These are phyloP conservation scores for Molossus alvarezi DNA, from an alignment of 2,797 vertebrate genomes.

Conservation along the genomic window DNA sequence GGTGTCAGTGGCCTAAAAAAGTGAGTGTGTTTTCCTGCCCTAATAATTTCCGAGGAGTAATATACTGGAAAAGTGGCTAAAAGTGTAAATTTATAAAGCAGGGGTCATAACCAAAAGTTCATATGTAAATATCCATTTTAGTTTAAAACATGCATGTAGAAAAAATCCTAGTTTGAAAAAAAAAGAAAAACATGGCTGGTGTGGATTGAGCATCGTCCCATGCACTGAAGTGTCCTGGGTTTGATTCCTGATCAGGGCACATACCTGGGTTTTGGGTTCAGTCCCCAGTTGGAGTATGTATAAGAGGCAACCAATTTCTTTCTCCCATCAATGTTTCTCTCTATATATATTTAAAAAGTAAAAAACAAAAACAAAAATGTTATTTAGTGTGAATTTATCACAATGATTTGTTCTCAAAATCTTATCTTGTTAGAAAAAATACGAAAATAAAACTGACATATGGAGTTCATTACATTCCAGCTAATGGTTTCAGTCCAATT, in stretches of 20 bases:
- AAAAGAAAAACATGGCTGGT: conserved; percentile 57
- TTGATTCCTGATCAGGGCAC: background rate
- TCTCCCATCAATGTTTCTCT: background rate
- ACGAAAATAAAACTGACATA: conserved; percentile 83
- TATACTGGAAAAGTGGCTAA: background rate
- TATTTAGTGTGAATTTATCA: conserved; percentile 80
- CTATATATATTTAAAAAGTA: background rate
- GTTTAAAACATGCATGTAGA: conserved; percentile 77
- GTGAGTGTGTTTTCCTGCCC: conserved; percentile 10
- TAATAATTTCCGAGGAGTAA: conserved; percentile 40
- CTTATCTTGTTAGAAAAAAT: conserved; percentile 44
- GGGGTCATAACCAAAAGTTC: conserved; percentile 70
- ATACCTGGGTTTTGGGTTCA: background rate
- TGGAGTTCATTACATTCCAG: conserved; percentile 87
- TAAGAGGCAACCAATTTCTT: background rate
- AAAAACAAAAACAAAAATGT: conserved; percentile 23
- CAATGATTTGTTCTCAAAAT: conserved; percentile 70
- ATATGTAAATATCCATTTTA: conserved; percentile 74
- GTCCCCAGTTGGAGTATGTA: background rate
- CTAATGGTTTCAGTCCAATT: conserved; percentile 89
- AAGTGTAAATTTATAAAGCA: conserved; percentile 67
- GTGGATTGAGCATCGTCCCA: background rate
- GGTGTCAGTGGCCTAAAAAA: conserved; percentile 2
- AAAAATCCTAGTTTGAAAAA: conserved; percentile 67
- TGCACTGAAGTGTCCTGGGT: background rate